Conservation (phyloP, 2,113 vertebrate species). For the Suncus etruscus region DNA sequence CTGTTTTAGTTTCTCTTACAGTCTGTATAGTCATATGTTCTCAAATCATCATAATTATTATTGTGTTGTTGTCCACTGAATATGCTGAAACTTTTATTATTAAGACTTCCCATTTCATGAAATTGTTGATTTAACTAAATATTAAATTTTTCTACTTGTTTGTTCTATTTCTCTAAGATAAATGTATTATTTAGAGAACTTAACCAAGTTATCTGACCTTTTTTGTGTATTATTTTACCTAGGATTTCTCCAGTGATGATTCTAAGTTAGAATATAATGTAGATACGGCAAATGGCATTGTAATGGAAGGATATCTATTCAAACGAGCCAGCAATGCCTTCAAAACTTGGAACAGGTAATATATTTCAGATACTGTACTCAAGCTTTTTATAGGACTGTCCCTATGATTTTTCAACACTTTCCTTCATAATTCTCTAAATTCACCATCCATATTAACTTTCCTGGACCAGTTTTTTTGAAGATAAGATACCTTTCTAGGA, state of each 20-base stretch:
- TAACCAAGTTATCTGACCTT: constrained; percentile 36
- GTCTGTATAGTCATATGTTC: constrained; percentile 14
- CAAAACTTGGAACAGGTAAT: constrained; percentile 99
- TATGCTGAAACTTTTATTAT: not conserved
- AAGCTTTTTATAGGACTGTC: not conserved
- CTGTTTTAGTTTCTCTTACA: constrained; percentile 25
- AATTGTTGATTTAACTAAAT: not conserved
- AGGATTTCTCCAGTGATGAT: constrained; percentile 98
- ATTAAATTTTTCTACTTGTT: constrained; percentile 24
- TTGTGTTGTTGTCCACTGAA: not conserved
- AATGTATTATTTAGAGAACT: constrained; percentile 27
- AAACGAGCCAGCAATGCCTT: constrained; percentile 99
- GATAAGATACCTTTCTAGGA: not conserved
- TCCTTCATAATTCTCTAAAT: constrained; percentile 35
- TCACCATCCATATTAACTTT: constrained; percentile 30
- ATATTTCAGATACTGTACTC: constrained; percentile 38
- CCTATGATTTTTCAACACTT: constrained; percentile 19
- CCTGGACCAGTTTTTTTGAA: not conserved
- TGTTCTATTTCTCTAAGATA: constrained; percentile 26
- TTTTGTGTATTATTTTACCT: constrained; percentile 71
- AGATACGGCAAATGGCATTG: constrained; percentile 96
- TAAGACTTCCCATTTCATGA: constrained; percentile 30
- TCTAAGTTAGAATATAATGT: constrained; percentile 97
- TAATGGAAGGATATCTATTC: constrained; percentile 99
- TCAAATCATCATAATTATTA: not conserved